Conservation (phyloP, 2,797 vertebrate genomes). For the Parambassis ranga region DNA sequence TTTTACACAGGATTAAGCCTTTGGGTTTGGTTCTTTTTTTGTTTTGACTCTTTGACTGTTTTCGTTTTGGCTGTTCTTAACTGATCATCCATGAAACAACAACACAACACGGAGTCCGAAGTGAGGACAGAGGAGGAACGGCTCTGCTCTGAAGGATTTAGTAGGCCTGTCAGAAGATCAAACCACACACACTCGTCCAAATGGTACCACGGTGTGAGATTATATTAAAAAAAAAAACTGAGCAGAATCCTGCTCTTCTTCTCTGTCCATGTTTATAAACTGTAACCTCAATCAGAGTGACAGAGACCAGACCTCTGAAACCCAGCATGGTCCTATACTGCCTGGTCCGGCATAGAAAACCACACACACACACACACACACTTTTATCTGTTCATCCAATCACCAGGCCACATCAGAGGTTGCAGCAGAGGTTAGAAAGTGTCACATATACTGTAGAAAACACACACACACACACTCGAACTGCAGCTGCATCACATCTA, state of each 20-base stretch:
- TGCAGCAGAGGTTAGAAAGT: constrained; percentile 44
- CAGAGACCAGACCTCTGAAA: constrained; percentile 69
- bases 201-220: constrained; percentile 27
- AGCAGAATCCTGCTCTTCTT: constrained; percentile 43
- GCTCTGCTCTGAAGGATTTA: constrained; percentile 49
- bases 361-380: constrained; percentile 4
- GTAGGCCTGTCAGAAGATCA: constrained; percentile 23
- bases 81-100: constrained; percentile 39
- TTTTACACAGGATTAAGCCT: background rate
- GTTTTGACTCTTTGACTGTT: constrained; percentile 40
- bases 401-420: constrained; percentile 28
- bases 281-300: constrained; percentile 59
- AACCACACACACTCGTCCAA: constrained; percentile 22
- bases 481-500: constrained; percentile 60
- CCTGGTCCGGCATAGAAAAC: constrained; percentile 5
- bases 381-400: constrained; percentile 49
- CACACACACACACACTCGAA: constrained; percentile 34
- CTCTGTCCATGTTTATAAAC: constrained; percentile 66
- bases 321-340: constrained; percentile 27
- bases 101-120: constrained; percentile 18
- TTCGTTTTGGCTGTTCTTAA: constrained; percentile 50
- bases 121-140: background rate
- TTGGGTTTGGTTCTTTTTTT: constrained; percentile 29
- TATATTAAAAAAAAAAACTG: no score
- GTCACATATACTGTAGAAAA: constrained; percentile 22